Percentiles rank a stretch among this genome's conserved stretches.
phyloP scores from a whole-genome alignment of 2,113 vertebrate genomes.

The Sus scrofa region T2T-Sscrofa CM000830.6:104123001-104123500 shows the following conservation, averaged over 20 bases:
- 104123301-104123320: background rate
- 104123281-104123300: background rate
- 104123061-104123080: background rate
- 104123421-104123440: background rate
- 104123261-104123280: background rate
- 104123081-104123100: too few species aligned
- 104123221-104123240: background rate
- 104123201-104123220: too few species aligned
- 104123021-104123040: too few species aligned
- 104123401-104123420: background rate
- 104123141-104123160: background rate
- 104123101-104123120: background rate
- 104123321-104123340: background rate
- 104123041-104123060: background rate
- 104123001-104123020: background rate
- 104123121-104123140: background rate
- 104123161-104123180: background rate
- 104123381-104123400: background rate
- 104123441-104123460: background rate
- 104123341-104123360: fast-evolving
- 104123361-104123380: background rate
- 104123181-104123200: background rate
- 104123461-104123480: background rate
- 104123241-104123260: background rate
- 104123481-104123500: too few species aligned